A percentile compares a stretch with the other conserved stretches of the same genome.
Conservation (phyloP, 2,797 vertebrate genomes). For the Coracias cyanogaster region DNA sequence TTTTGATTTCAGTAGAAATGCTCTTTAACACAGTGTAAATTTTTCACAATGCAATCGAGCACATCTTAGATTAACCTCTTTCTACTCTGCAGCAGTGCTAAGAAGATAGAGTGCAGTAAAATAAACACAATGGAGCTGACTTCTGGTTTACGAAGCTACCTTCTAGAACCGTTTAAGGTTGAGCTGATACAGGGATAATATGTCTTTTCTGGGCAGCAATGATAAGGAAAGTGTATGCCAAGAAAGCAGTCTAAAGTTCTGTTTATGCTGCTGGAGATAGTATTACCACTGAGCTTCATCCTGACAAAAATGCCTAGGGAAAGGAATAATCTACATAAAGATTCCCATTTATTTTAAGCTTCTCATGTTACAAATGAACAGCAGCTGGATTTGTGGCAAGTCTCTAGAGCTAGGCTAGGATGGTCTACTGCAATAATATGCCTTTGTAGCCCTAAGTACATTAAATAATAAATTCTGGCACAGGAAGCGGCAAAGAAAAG, state of each 20-base stretch:
- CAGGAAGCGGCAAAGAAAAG: neutral
- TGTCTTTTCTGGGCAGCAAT: neutral
- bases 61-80: neutral
- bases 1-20: neutral
- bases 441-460: neutral
- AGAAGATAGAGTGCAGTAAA: neutral
- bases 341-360: neutral
- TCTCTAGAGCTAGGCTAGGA: neutral
- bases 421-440: neutral
- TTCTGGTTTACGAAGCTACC: neutral
- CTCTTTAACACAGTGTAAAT: slow-evolving; percentile 15
- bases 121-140: neutral
- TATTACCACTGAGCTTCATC: neutral
- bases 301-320: neutral
- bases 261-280: neutral
- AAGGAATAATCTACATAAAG: neutral
- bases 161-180: neutral
- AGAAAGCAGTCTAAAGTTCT: neutral
- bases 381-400: neutral
- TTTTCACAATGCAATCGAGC: slow-evolving; percentile 19
- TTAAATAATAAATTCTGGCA: neutral
- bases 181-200: neutral
- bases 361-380: neutral
- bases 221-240: neutral
- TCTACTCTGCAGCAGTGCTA: neutral